Percentiles rank a stretch among this genome's conserved stretches.
These are phyloP conservation scores for Hiodon tergisus DNA, from an alignment of 2,113 vertebrate species.

Conservation along the genomic window DNA sequence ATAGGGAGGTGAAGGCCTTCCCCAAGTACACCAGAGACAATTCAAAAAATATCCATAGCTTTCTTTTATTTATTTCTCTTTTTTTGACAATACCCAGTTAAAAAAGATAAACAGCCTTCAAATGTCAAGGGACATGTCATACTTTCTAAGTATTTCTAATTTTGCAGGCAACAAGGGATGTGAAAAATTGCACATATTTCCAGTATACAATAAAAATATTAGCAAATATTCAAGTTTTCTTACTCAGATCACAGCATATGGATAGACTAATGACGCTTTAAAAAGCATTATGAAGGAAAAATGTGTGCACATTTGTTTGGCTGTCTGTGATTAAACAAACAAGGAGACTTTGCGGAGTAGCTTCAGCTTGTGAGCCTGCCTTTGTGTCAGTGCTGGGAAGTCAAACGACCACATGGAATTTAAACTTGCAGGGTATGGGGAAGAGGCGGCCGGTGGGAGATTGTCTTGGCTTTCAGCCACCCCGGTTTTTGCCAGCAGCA, in stretches of 20 bases:
- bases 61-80: constrained; percentile 55
- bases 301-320: no score
- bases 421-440: no score
- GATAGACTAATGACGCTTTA: no score
- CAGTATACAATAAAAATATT: no score
- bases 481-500: not conserved
- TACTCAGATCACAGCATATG: no score
- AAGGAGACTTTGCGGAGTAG: no score
- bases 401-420: no score
- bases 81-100: constrained; percentile 61
- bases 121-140: constrained; percentile 60
- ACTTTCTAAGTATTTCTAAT: constrained; percentile 59
- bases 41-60: constrained; percentile 54
- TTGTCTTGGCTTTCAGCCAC: not conserved
- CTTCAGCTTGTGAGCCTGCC: no score
- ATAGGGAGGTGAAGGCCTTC: constrained; percentile 71
- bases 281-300: no score
- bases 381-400: no score
- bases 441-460: not conserved
- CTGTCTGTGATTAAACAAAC: no score
- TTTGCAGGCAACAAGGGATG: constrained; percentile 41
- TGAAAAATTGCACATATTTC: not conserved
- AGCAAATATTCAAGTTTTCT: no score
- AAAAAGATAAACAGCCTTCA: constrained; percentile 62
- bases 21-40: constrained; percentile 56